Conservation (phyloP, 2,797 vertebrate genomes). For the Sparidentex hasta region DNA sequence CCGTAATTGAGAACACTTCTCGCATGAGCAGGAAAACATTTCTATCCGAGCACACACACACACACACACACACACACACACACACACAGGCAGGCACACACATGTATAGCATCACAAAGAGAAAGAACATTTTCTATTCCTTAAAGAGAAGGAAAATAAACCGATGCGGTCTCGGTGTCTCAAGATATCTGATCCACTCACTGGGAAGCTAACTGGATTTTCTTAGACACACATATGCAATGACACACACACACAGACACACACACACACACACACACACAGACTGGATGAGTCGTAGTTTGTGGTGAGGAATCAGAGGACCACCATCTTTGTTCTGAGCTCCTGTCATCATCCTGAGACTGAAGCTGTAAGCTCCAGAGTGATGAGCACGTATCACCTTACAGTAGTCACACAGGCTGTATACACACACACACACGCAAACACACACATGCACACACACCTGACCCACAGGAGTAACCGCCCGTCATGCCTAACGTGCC, state of each 20-base stretch:
- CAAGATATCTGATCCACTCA: slow-evolving; percentile 75
- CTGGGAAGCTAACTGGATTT: slow-evolving; percentile 69
- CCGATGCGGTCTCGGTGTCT: slow-evolving; percentile 73
- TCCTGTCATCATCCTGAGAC: slow-evolving; percentile 72
- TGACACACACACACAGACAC: slow-evolving; percentile 33
- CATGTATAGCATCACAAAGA: slow-evolving; percentile 3
- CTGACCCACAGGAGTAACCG: slow-evolving; percentile 22
- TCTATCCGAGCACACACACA: slow-evolving; percentile 67
- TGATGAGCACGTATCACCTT: slow-evolving; percentile 65
- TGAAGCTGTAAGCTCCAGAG: slow-evolving; percentile 61
- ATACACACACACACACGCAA: slow-evolving; percentile 22
- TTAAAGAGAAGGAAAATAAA: slow-evolving; percentile 83
- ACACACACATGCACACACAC: slow-evolving; percentile 20
- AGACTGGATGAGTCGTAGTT: slow-evolving; percentile 62
- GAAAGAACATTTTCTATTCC: slow-evolving; percentile 77
- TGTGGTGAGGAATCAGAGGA: slow-evolving; percentile 68
- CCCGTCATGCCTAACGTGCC: slow-evolving; percentile 31
- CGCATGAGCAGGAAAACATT: slow-evolving; percentile 86
- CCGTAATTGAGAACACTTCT: slow-evolving; percentile 88
- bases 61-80: slow-evolving; percentile 16
- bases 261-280: slow-evolving; percentile 26
- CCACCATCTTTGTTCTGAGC: slow-evolving; percentile 80
- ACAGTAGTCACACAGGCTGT: slow-evolving; percentile 24
- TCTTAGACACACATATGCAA: slow-evolving; percentile 44
- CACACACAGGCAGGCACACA: not conserved